These are phyloP conservation scores for Anableps anableps DNA, from an alignment of 2,797 vertebrate species.

Conservation along the genomic window DNA sequence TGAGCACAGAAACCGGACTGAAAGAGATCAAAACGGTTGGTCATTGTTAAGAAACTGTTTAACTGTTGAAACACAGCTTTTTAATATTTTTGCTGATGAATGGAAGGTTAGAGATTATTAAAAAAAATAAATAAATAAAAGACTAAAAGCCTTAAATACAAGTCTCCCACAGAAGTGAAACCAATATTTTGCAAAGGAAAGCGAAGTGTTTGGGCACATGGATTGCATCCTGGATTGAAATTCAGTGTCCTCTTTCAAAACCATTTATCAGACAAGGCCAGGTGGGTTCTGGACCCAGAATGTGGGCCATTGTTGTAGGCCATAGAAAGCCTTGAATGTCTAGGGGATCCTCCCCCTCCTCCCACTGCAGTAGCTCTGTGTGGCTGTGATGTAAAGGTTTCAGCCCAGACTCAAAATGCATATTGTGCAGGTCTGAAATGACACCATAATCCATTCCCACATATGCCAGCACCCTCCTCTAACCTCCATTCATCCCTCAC, in stretches of 20 bases:
- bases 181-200: slow-evolving; percentile 16
- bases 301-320: slow-evolving; percentile 75
- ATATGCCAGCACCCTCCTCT: slow-evolving; percentile 62
- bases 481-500: slow-evolving; percentile 71
- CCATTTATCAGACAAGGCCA: slow-evolving; percentile 78
- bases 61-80: no score
- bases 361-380: slow-evolving; percentile 54
- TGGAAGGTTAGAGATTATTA: no score
- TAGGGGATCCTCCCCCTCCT: slow-evolving; percentile 43
- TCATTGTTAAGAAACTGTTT: no score
- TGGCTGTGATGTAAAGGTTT: slow-evolving; percentile 55
- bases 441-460: slow-evolving; percentile 76
- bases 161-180: slow-evolving; percentile 11
- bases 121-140: slow-evolving; percentile 18
- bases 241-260: slow-evolving; percentile 60
- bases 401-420: slow-evolving; percentile 72
- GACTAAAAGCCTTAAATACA: slow-evolving; percentile 6
- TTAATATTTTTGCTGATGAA: no score
- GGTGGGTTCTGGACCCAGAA: slow-evolving; percentile 75
- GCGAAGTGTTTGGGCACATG: slow-evolving; percentile 35
- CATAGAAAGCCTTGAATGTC: slow-evolving; percentile 66
- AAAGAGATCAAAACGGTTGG: no score
- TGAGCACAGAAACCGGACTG: no score
- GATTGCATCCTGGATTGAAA: slow-evolving; percentile 37
- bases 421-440: slow-evolving; percentile 78